Evolutionary conservation across 2,888 invertebrate species (phyloP), one percentile per base, ranked within the genome.

Genomic region (Yponomeuta plumbellus): DNA sequence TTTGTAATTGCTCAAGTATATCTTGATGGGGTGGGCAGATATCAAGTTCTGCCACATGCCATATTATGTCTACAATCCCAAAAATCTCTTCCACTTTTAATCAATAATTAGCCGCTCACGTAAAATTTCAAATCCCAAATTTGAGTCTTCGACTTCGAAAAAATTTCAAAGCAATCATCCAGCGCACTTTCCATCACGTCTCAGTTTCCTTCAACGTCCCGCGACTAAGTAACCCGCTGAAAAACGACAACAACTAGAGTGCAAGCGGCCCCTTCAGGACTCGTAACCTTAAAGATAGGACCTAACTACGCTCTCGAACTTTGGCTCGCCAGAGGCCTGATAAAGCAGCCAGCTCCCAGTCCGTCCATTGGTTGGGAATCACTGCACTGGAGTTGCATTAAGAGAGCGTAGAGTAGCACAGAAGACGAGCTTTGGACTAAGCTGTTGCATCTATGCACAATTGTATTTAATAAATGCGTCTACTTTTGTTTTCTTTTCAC

Each of bases 311-410:
- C 81, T 82, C 79, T 83, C 68, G 68, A 71, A 71, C 67, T 83
- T 65, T 64, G 75, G 63, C 56, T 59, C 78, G 77, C 80, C 83
- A 66, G 71, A 77, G 81, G 84, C 75, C 80, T 80, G 83, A 83
- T 84, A 85, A 85, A 84, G 77, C 80, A 76, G 73, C 73, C 67
- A 69, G 71, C 78, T 84, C 85, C 85, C 85, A 68, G 68, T 82
- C 74, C 76, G 82, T 75, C 80, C 83, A 82, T 84, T 83, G 77
- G 40, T 58, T 21, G 70, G 74, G 76, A 85, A 85, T 85, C 85
- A 85, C 84, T 85, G 85, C 85, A 85, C 75, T 76, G 70, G 63
- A 21, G 78, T 76, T 83, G 84, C 68, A 70, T 68, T 66, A 59
- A 65, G 67, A 67, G 34, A 34, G 34, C 34, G n/a, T n/a, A 40